phyloP scores from a whole-genome alignment of 2,888 invertebrate species.

The Spicauda simplicius region DNA sequence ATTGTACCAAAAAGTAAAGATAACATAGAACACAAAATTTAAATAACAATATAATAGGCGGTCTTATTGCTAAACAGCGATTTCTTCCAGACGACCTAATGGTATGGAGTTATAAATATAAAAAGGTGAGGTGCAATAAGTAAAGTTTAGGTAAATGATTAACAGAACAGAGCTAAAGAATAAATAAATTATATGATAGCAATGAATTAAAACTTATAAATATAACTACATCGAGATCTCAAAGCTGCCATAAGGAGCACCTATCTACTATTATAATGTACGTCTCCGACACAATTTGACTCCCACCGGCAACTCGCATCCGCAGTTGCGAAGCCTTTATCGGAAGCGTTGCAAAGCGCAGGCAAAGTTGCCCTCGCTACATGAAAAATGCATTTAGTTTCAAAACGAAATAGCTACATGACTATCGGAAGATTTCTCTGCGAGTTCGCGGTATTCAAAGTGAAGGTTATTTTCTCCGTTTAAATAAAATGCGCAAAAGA shows the following conservation, averaged over 20 bases:
- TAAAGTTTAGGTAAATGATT: no score
- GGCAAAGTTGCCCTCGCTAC: constrained; percentile 69
- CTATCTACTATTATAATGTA: not conserved
- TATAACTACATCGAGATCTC: no score
- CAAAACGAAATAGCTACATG: constrained; percentile 50
- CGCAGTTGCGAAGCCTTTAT: not conserved
- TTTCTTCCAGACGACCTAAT: no score
- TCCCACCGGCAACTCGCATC: not conserved
- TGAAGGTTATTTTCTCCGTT: not conserved
- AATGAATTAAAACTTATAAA: no score
- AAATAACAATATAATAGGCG: no score
- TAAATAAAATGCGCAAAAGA: not conserved
- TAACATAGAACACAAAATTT: no score
- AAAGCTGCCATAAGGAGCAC: not conserved
- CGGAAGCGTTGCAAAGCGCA: not conserved
- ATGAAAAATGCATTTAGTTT: constrained; percentile 82
- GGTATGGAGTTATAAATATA: no score
- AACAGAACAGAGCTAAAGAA: no score
- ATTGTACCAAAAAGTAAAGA: no score
- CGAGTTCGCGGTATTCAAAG: constrained; percentile 1
- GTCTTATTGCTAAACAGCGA: no score
- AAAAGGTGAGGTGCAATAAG: no score
- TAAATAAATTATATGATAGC: no score
- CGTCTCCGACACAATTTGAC: not conserved
- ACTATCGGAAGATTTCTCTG: constrained; percentile 16